phyloP scores from a whole-genome alignment of 2,888 invertebrate species.

The Noctua janthina region DNA sequence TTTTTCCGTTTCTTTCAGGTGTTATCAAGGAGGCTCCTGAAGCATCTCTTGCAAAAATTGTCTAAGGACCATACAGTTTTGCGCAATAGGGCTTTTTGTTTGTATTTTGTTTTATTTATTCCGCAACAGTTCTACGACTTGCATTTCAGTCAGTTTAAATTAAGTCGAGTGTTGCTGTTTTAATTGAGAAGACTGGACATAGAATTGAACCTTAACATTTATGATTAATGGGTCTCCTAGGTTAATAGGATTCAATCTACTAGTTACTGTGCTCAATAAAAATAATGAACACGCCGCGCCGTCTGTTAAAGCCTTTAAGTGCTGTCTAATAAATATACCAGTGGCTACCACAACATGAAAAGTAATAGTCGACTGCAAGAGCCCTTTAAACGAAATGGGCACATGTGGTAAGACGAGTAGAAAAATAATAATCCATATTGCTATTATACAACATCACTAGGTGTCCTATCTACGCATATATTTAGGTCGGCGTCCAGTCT shows the following conservation, averaged over 20 bases:
- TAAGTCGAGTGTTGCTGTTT: neutral
- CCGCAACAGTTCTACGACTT: neutral
- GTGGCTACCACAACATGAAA: neutral
- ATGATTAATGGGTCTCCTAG: neutral
- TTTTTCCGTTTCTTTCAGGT: neutral
- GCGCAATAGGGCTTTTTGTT: neutral
- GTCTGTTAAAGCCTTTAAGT: neutral
- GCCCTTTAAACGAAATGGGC: neutral
- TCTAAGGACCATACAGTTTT: neutral
- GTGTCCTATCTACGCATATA: neutral
- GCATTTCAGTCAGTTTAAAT: neutral
- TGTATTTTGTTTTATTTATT: neutral
- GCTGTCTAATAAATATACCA: too few species aligned
- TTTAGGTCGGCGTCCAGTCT: neutral
- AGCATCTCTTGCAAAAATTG: neutral
- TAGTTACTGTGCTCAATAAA: slow-evolving; percentile 12
- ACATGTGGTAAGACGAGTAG: neutral
- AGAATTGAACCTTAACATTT: neutral
- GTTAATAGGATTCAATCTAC: slow-evolving; percentile 21
- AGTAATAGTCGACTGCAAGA: neutral
- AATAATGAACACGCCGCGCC: neutral
- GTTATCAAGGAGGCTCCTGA: neutral
- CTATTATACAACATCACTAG: neutral
- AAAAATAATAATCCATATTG: neutral
- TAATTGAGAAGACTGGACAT: slow-evolving; percentile 8